A percentile compares a stretch with the other conserved stretches of the same genome.
Evolutionary conservation across 2,113 vertebrate species (phyloP).

Genomic region (Hippoglossus stenolepis): DNA sequence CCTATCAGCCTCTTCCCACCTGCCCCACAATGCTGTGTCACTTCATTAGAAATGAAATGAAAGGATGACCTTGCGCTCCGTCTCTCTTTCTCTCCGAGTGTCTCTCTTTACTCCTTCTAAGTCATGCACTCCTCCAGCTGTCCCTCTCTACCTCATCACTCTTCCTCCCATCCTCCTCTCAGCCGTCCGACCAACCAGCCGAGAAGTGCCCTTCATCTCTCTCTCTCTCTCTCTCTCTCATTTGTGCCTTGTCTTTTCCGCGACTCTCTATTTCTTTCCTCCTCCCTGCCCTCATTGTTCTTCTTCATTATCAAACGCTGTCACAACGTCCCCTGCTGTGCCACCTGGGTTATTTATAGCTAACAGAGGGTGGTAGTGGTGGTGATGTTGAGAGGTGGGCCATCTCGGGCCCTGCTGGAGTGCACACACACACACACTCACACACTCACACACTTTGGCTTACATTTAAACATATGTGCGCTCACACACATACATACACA

Average conservation of each 20-base stretch:
- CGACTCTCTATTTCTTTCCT: constrained; percentile 57
- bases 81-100: constrained; percentile 30
- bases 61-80: constrained; percentile 75
- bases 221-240: constrained; percentile 37
- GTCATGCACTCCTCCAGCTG: constrained; percentile 46
- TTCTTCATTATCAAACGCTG: constrained; percentile 76
- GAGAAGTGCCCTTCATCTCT: constrained; percentile 63
- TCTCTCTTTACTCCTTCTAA: constrained; percentile 38
- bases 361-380: constrained; percentile 53
- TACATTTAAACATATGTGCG: constrained; percentile 17
- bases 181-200: constrained; percentile 34
- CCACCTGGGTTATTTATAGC: constrained; percentile 73
- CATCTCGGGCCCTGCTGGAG: constrained; percentile 40
- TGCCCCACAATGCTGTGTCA: constrained; percentile 62
- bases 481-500: neutral
- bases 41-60: constrained; percentile 74
- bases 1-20: constrained; percentile 51
- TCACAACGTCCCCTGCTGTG: constrained; percentile 67
- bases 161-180: constrained; percentile 35
- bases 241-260: constrained; percentile 42
- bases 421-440: constrained; percentile 22
- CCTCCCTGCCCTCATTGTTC: constrained; percentile 75
- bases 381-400: constrained; percentile 64
- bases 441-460: constrained; percentile 19
- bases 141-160: constrained; percentile 58